Evolutionary conservation across 2,113 vertebrate species (phyloP).

Genomic region (Oryzias woworae): DNA sequence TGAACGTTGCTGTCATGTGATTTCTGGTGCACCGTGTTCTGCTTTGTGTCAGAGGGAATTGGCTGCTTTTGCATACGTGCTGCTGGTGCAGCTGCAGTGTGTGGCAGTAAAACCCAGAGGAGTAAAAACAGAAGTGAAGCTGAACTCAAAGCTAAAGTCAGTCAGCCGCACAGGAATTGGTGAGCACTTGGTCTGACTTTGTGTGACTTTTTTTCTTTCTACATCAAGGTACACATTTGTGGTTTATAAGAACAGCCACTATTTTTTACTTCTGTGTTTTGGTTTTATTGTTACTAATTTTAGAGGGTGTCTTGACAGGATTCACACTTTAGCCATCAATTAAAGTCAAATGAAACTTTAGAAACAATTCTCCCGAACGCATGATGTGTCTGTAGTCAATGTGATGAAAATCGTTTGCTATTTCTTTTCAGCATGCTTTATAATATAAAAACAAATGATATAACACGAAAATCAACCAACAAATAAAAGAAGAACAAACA

Average conservation of each 20-base stretch:
- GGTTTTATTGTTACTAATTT: neutral
- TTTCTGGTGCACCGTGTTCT: conserved; percentile 12
- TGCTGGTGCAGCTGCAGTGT: neutral
- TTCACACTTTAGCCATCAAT: no score
- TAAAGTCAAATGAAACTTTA: no score
- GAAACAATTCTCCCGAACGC: no score
- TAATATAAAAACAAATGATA: no score
- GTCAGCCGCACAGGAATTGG: conserved; percentile 28
- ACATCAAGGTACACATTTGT: neutral
- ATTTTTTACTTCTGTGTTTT: neutral
- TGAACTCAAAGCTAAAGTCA: conserved; percentile 29
- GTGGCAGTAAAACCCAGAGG: neutral
- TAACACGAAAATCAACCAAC: no score
- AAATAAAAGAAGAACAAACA: no score
- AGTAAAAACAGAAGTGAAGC: conserved; percentile 31
- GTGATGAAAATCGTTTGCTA: no score
- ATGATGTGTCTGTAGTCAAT: no score
- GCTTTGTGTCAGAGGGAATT: conserved; percentile 25
- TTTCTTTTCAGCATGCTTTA: no score
- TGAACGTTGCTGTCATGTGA: conserved; percentile 16
- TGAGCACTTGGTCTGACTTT: conserved; percentile 1
- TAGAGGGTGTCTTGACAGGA: no score
- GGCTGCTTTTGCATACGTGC: conserved; percentile 7
- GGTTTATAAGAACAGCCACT: neutral
- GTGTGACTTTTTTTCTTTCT: conserved; percentile 15